Base-by-base conservation (phyloP, 2,888 invertebrate genomes). In the Caenorhabditis uteleia region DNA sequence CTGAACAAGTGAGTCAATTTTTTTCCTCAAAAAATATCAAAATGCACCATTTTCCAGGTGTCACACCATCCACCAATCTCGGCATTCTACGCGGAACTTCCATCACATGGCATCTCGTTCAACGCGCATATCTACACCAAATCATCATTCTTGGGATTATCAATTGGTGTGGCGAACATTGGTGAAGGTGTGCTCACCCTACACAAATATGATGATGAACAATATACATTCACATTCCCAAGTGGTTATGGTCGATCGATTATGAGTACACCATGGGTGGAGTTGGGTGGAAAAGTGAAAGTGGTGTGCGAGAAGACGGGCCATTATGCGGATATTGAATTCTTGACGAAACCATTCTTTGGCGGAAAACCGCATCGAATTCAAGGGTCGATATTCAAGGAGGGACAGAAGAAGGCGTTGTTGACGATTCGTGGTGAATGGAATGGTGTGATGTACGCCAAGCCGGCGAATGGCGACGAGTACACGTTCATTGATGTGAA, bases 61-160 rank as follows among this genome's bases (percentile, higher is more conserved):
- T 97, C 95, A 8, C 98, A 98, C 87, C 98, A 98, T 87, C 98
- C 97, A 40, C 97, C 97, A 71, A 91, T 98, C 81, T 97, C 97
- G 55, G 97, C 95, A 25, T 98, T 98, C 87, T 99, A 99, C 87
- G 97, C 95, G 20, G 98, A 98, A 85, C 93, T 95, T 86, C 90
- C 89, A 74, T 89, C 90, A 83, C 93, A 92, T 83, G 88, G 90
- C 77, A 92, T 98, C 56, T 90, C 90, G 68, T 91, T 97, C 85
- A 90, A 92, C 82, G 97, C 95, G 7, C 93, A 93, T 86, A 92
- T 98, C 48, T 98, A 95, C 91, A 99, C 98, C 6, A 97, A 97
- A 86, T 97, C 95, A 81, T 97, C 97, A 87, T 98, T 99, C 86
- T 88, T 98, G 21, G 98, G 98, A 0, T 87, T 99, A 21, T 95